Base-by-base conservation (phyloP, 2,113 vertebrate species). In the Megalops atlanticus region DNA sequence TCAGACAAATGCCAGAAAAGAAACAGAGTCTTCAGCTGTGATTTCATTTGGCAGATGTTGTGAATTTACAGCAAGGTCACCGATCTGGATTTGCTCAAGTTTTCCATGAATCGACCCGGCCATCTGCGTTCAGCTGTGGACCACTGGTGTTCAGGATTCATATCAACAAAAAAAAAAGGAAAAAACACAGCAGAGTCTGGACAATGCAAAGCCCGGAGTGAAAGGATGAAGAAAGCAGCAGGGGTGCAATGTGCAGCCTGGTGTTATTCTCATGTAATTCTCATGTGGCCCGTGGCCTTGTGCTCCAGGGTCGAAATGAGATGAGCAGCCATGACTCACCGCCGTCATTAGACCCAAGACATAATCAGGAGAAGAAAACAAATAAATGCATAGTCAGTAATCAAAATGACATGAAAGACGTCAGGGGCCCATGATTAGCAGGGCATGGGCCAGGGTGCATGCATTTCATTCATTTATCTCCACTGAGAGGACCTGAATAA, bases 321-420 rank as follows among this genome's bases (percentile, higher is more conserved):
- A 64, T 15, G n/a, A 64, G n/a, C 58, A 11, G 58, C 58, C 1
- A 10, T 64, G 58, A 64, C 58, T 64, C 58, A 64, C 58, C 27
- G 24, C 8, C 8, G 58, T 64, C 58, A 64, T 64, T 64, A 64
- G 58, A 64, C 58, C 31, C 4, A 8, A 64, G n/a, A 31, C 24
- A 31, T 64, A 64, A 64, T 64, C 14, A 11, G 58, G 24, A 64
- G 4, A 4, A 24, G 58, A 64, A 31, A 64, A 8, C 4, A 31
- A 27, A 64, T 64, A 64, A 64, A 64, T 64, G 58, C n/a, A 10
- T n/a, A 64, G 58, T 64, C 58, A 31, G n/a, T 64, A 64, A 64
- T 64, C 5, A 24, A 31, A 64, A 31, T 31, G 58, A 31, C n/a
- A 31, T n/a, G 7, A 10, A 31, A 64, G 24, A 31, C 58, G 31